Evolutionary conservation across 2,888 invertebrate genomes (phyloP), one percentile per base, ranked within the genome.

Genomic region (Steinernema hermaphroditum): DNA sequence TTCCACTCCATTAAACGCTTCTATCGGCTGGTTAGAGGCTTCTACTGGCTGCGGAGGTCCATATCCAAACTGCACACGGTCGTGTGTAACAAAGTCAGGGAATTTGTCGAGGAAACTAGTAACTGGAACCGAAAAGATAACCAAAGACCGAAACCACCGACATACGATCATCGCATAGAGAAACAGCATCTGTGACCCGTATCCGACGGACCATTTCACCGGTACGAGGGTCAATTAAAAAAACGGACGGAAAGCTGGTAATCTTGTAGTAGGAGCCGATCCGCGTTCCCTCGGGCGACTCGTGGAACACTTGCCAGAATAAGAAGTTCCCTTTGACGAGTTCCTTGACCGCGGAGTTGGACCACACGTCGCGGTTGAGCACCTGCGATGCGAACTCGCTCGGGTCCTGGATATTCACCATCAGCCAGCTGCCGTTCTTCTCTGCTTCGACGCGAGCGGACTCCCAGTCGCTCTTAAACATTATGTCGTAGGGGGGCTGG

Each of bases 391-490:
- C 88, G 85, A 92, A 92, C 86, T 91, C 91, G 79, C 90, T 89
- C 29, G 90, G 90, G 86, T 91, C 90, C 85, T 92, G 92, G 9
- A 92, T 89, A 85, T 92, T 92, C 0, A 92, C 91, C 80, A 92
- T 87, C 29, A 92, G 84, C 92, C 92, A 92, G 73, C 90, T 90
- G 80, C 91, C 90, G 19, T 89, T 87, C 2, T 86, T 83, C 78
- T 90, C 88, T 73, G 91, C 89, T 68, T 88, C 88, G 71, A 90
- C 90, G 29, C 91, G 89, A 0, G 91, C 90, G 70, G 88, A 87
- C 29, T 89, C 87, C 79, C 92, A 90, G 4, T 90, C 88, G 16
- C 92, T 91, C 74, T 90, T 88, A 83, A 89, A 91, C 34, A 91
- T 89, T 54, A 92, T 88, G 81, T 92, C 91, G 72, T 91, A 89